These are phyloP conservation scores for Euura lappo DNA, from an alignment of 1,140 invertebrate species.

Conservation along the genomic window DNA sequence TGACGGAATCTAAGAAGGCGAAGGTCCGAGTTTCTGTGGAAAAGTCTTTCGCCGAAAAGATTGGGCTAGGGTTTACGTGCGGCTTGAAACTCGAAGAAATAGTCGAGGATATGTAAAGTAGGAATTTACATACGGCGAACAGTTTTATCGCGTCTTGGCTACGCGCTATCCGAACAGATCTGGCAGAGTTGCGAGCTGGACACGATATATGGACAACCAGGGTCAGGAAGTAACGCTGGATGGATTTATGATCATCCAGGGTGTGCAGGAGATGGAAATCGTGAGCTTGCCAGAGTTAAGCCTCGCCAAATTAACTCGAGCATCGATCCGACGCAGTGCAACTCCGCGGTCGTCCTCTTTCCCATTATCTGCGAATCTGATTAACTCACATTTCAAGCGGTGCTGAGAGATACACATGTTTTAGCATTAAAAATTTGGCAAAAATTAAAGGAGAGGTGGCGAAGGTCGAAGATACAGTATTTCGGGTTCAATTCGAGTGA, in stretches of 20 bases:
- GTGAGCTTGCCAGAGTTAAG: neutral
- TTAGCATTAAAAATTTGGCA: no score
- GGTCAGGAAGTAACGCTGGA: conserved; percentile 27
- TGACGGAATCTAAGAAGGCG: conserved; percentile 9
- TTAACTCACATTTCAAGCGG: no score
- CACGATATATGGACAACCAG: conserved; percentile 21
- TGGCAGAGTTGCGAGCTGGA: conserved; percentile 9
- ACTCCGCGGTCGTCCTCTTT: no score
- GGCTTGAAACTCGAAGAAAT: neutral
- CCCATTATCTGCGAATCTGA: no score
- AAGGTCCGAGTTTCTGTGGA: neutral
- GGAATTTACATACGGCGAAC: conserved; percentile 46
- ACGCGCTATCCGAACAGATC: conserved; percentile 27
- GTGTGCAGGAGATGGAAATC: conserved; percentile 36
- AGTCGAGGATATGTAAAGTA: conserved; percentile 29
- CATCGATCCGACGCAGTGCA: neutral
- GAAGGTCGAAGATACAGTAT: no score
- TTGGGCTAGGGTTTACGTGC: neutral
- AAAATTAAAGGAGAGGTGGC: no score
- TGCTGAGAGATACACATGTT: no score
- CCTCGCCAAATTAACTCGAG: conserved; percentile 5
- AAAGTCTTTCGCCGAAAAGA: neutral
- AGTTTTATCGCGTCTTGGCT: conserved; percentile 40
- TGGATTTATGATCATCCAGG: conserved; percentile 44
- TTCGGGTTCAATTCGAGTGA: neutral